Evolutionary conservation across 2,888 invertebrate species (phyloP).

Genomic region (Lysandra coridon): DNA sequence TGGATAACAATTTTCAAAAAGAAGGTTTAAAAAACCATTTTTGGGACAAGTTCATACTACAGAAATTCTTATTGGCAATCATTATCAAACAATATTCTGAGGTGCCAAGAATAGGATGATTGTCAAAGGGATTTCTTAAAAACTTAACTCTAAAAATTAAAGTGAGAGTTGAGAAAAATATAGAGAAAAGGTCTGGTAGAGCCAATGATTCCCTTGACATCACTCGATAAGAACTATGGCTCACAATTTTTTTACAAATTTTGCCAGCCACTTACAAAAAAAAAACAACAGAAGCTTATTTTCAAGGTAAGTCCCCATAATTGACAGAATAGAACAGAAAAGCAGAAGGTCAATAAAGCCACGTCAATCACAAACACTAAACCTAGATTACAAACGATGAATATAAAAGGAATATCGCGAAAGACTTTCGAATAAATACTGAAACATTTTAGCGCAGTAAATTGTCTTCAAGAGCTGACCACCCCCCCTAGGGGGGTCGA

Average conservation of each 20-base stretch:
- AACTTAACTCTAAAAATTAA: too few species aligned
- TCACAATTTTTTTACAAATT: too few species aligned
- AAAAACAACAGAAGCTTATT: background rate
- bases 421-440: constrained; percentile 71
- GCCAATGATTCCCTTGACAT: background rate
- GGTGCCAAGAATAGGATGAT: too few species aligned
- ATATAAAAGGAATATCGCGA: constrained; percentile 34
- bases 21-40: too few species aligned
- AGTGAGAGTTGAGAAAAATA: too few species aligned
- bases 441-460: constrained; percentile 71
- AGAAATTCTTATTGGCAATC: too few species aligned
- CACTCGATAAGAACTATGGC: too few species aligned
- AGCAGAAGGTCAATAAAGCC: background rate
- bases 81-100: too few species aligned
- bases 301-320: background rate
- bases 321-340: background rate
- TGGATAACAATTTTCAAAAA: too few species aligned
- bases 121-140: too few species aligned
- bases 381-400: constrained; percentile 12
- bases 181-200: too few species aligned
- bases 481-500: constrained; percentile 55
- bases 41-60: too few species aligned
- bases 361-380: background rate
- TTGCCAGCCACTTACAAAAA: background rate
- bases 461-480: constrained; percentile 80